Evolutionary conservation across 2,797 vertebrate genomes (phyloP).

Genomic region (Alosa sapidissima): DNA sequence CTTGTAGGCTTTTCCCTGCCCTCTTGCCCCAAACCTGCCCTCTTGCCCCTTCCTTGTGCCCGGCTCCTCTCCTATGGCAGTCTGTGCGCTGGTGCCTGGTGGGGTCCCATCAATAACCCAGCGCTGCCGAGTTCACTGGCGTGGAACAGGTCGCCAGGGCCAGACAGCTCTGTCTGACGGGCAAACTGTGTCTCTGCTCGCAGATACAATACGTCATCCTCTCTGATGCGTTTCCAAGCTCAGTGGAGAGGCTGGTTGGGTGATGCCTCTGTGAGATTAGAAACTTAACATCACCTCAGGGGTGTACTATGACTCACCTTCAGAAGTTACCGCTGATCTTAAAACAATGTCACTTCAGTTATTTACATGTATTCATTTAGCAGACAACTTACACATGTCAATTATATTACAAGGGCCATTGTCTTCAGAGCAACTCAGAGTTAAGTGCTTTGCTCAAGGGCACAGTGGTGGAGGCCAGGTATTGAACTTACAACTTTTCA

Average conservation of each 20-base stretch:
- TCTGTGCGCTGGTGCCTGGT: not conserved
- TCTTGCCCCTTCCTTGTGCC: not conserved
- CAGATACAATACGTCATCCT: not conserved
- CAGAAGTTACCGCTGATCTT: too few species aligned
- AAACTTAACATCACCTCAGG: too few species aligned
- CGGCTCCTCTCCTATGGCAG: not conserved
- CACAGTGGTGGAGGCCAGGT: too few species aligned
- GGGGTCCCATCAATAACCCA: slow-evolving; percentile 14
- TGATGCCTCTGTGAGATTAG: not conserved
- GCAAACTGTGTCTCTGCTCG: not conserved
- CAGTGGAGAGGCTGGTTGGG: not conserved
- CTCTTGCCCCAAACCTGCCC: not conserved
- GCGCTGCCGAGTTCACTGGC: not conserved
- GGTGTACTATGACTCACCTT: too few species aligned
- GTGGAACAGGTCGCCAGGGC: not conserved
- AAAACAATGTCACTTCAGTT: too few species aligned
- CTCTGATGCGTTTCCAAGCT: not conserved
- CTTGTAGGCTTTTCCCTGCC: not conserved
- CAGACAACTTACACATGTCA: too few species aligned
- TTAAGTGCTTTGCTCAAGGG: too few species aligned
- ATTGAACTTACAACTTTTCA: too few species aligned
- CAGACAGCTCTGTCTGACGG: not conserved
- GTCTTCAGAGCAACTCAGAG: too few species aligned
- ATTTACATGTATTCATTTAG: too few species aligned
- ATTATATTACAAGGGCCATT: too few species aligned